These are phyloP conservation scores for Epizoanthus ramosus DNA, from an alignment of 92 coral and sea anemone species.

Conservation along the genomic window DNA sequence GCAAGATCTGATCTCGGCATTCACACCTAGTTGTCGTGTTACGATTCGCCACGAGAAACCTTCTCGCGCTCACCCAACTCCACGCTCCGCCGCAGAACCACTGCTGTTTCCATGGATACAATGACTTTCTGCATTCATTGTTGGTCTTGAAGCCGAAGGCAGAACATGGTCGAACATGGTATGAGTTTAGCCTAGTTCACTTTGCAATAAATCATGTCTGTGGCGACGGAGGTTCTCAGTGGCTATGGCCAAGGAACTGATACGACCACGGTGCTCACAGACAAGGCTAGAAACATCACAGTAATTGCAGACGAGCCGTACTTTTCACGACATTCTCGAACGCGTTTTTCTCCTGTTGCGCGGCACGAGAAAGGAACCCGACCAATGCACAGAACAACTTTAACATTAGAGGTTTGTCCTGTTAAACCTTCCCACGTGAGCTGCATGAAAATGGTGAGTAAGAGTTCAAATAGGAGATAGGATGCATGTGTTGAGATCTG, in stretches of 20 bases:
- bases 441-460: slow-evolving; percentile 92
- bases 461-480: background rate
- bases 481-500: slow-evolving; percentile 15
- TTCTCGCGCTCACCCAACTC: no score
- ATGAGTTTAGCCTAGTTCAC: no score
- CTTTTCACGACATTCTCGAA: slow-evolving; percentile 70
- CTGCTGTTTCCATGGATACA: no score
- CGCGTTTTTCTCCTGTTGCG: slow-evolving; percentile 45
- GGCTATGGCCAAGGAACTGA: slow-evolving; percentile 88
- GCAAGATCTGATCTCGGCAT: no score
- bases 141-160: no score
- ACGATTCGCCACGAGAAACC: no score
- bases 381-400: slow-evolving; percentile 80
- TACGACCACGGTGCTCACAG: slow-evolving; percentile 87
- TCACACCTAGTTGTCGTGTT: no score
- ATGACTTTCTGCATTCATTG: no score
- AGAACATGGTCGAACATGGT: no score
- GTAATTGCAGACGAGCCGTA: slow-evolving; percentile 90
- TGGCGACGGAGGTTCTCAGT: slow-evolving; percentile 43
- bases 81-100: no score
- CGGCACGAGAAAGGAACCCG: slow-evolving; percentile 74
- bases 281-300: slow-evolving; percentile 87
- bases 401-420: slow-evolving; percentile 68
- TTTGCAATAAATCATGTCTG: slow-evolving; percentile 54
- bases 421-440: slow-evolving; percentile 61